A percentile compares a stretch with the other conserved stretches of the same genome.
Evolutionary conservation across 2,888 invertebrate genomes (phyloP).

Genomic region (Ommatoiulus sabulosus): DNA sequence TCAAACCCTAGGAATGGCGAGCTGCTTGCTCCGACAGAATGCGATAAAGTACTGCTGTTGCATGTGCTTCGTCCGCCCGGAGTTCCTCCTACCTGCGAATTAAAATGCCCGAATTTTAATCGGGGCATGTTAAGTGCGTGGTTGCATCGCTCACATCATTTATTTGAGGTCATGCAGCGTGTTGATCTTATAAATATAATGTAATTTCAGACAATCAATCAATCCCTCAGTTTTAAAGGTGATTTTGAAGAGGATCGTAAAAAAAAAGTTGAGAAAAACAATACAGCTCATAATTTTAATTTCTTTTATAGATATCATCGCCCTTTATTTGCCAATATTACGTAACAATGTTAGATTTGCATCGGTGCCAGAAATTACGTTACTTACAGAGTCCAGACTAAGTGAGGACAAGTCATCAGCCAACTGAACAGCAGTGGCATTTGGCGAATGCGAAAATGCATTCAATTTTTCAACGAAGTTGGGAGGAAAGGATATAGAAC

Average conservation of each 20-base stretch:
- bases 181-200: too few species aligned
- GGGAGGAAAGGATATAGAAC: conserved; percentile 6
- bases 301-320: neutral
- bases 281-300: too few species aligned
- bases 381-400: conserved; percentile 44
- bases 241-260: too few species aligned
- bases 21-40: conserved; percentile 13
- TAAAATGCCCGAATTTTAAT: neutral
- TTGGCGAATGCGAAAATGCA: conserved; percentile 30
- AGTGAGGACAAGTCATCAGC: conserved; percentile 25
- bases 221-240: too few species aligned
- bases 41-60: conserved; percentile 30
- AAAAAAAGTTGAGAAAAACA: too few species aligned
- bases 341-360: too few species aligned
- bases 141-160: too few species aligned
- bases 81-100: conserved; percentile 44
- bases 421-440: conserved; percentile 24
- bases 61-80: conserved; percentile 53
- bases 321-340: neutral
- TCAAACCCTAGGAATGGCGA: conserved; percentile 57
- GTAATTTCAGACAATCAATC: too few species aligned
- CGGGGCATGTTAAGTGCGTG: too few species aligned
- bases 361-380: too few species aligned
- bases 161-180: too few species aligned
- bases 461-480: conserved; percentile 16